A percentile compares a stretch with the other conserved stretches of the same genome.
Evolutionary conservation across 2,888 invertebrate species (phyloP).

Genomic region (Pristionchus entomophagus): DNA sequence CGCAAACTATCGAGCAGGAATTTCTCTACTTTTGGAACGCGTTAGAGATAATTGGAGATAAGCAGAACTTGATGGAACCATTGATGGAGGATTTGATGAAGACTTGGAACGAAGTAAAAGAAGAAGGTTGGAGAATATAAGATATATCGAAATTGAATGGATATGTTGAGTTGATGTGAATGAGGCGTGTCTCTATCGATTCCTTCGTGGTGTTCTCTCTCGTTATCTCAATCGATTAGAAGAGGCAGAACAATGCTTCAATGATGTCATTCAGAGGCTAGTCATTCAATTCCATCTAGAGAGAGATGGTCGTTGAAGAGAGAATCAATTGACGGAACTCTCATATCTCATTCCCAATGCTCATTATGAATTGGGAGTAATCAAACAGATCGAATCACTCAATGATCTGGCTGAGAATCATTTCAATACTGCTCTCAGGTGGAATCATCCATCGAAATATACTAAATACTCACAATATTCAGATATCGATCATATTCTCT

Average conservation of each 20-base stretch:
- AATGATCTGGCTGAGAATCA: background rate
- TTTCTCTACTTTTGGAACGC: constrained; percentile 94
- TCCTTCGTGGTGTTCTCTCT: constrained; percentile 89
- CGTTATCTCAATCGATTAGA: constrained; percentile 85
- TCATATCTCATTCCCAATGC: constrained; percentile 89
- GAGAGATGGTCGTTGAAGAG: constrained; percentile 70
- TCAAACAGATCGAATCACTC: constrained; percentile 77
- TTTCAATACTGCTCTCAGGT: constrained; percentile 45
- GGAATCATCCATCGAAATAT: background rate
- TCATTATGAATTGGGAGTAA: constrained; percentile 87
- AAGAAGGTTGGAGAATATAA: constrained; percentile 63
- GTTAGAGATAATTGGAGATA: constrained; percentile 86
- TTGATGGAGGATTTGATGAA: constrained; percentile 76
- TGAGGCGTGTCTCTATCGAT: constrained; percentile 80
- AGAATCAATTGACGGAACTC: constrained; percentile 85
- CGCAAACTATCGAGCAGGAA: constrained; percentile 82
- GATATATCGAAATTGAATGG: no score
- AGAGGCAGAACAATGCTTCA: constrained; percentile 86
- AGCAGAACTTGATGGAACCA: constrained; percentile 78
- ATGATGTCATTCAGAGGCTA: constrained; percentile 81
- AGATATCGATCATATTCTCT: constrained; percentile 62
- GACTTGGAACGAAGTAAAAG: constrained; percentile 57
- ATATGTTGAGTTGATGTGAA: constrained; percentile 55
- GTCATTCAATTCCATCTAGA: background rate
- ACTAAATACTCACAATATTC: background rate